phyloP scores from a whole-genome alignment of 2,888 invertebrate genomes.

The Odontothrips loti region DNA sequence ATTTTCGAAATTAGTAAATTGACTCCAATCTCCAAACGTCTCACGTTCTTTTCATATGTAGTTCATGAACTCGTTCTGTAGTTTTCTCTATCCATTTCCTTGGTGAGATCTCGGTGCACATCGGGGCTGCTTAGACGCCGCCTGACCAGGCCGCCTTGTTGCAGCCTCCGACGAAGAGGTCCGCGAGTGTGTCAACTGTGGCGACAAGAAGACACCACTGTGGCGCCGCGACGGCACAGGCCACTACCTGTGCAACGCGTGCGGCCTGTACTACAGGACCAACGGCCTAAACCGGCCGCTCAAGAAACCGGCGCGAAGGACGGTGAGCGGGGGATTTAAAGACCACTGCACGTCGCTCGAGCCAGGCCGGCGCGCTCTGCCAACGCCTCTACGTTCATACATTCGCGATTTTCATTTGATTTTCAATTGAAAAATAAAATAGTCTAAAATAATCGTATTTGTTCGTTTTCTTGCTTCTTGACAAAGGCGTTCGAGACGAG shows the following conservation, averaged over 20 bases:
- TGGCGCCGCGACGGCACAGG: constrained; percentile 99
- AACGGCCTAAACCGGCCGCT: constrained; percentile 91
- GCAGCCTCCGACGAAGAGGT: not conserved
- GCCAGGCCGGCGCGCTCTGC: too few species aligned
- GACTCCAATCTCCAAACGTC: not conserved
- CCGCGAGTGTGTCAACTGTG: constrained; percentile 68
- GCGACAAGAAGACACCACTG: constrained; percentile 79
- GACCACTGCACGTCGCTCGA: too few species aligned
- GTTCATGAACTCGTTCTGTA: too few species aligned
- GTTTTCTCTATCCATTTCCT: too few species aligned
- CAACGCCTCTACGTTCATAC: too few species aligned
- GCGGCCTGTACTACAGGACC: constrained; percentile 97
- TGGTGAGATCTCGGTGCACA: not conserved
- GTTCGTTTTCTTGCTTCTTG: not conserved
- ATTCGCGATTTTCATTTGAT: constrained; percentile 7
- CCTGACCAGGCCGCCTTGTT: not conserved
- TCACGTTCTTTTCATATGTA: too few species aligned
- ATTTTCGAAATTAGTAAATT: not conserved
- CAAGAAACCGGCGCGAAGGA: constrained; percentile 84
- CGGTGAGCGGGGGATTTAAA: constrained; percentile 58
- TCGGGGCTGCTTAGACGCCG: not conserved
- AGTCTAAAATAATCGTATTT: not conserved
- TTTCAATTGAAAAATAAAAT: too few species aligned
- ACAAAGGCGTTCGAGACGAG: not conserved
- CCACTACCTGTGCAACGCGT: constrained; percentile 99